phyloP scores from a whole-genome alignment of 2,113 vertebrate species.

The Pseudolaguvia tuberculata region DNA sequence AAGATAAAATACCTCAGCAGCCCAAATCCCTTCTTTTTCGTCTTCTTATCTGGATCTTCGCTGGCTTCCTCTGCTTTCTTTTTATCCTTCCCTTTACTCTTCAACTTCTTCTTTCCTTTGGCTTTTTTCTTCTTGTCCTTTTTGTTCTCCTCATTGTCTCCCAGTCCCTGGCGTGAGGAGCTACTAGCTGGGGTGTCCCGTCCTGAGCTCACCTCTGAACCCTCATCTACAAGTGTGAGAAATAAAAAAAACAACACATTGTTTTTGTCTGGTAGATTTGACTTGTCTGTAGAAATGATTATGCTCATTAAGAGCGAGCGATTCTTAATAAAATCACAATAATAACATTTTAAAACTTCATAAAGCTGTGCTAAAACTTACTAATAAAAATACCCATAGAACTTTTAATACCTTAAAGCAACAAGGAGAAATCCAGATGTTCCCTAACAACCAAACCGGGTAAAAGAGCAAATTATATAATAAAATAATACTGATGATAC shows the following conservation, averaged over 20 bases:
- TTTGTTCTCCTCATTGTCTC: slow-evolving; percentile 66
- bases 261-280: neutral
- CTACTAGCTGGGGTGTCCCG: slow-evolving; percentile 78
- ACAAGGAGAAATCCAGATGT: neutral
- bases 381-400: neutral
- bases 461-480: too few species aligned
- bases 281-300: neutral
- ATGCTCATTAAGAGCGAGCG: neutral
- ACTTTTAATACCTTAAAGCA: neutral
- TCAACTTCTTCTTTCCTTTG: slow-evolving; percentile 74
- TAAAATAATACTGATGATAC: neutral
- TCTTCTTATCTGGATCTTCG: slow-evolving; percentile 84
- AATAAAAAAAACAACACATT: neutral
- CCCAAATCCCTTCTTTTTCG: slow-evolving; percentile 84
- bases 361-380: neutral
- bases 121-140: slow-evolving; percentile 67
- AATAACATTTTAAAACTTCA: neutral
- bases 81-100: slow-evolving; percentile 77
- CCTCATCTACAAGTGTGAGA: slow-evolving; percentile 67
- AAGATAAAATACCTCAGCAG: slow-evolving; percentile 77
- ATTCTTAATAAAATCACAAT: too few species aligned
- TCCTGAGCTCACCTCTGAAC: slow-evolving; percentile 86
- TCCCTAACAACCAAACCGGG: neutral
- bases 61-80: slow-evolving; percentile 78
- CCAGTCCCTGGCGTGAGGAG: slow-evolving; percentile 65